Evolutionary conservation across 2,888 invertebrate species (phyloP).

Genomic region (Quadroppia sp.): DNA sequence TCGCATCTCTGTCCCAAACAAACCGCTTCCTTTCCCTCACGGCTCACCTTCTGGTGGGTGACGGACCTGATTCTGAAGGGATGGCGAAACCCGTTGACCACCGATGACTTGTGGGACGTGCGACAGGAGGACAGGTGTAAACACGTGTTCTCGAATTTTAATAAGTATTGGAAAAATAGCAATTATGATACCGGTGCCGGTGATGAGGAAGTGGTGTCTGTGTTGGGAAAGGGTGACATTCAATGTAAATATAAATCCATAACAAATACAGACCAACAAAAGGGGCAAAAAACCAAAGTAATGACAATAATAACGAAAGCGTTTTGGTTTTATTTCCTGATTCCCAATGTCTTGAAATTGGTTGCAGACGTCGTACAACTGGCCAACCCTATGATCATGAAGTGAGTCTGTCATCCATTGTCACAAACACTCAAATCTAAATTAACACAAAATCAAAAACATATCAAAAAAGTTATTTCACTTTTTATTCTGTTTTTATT

Average conservation of each 20-base stretch:
- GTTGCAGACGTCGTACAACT: constrained; percentile 54
- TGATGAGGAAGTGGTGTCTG: constrained; percentile 49
- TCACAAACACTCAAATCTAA: neutral
- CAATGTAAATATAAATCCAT: neutral
- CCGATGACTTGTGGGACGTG: constrained; percentile 3
- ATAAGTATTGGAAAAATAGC: constrained; percentile 46
- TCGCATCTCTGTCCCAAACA: constrained; percentile 50
- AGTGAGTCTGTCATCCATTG: constrained; percentile 41
- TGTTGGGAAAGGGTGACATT: neutral
- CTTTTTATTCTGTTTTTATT: too few species aligned
- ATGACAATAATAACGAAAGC: constrained; percentile 41
- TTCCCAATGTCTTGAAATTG: constrained; percentile 52
- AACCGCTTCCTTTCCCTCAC: constrained; percentile 52
- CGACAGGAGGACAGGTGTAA: neutral
- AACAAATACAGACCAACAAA: neutral
- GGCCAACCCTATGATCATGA: constrained; percentile 53
- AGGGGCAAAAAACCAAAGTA: constrained; percentile 1
- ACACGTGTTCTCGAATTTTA: neutral
- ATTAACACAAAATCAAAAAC: too few species aligned
- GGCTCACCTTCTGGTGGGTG: constrained; percentile 55
- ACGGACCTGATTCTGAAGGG: constrained; percentile 49
- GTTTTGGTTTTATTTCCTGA: constrained; percentile 48
- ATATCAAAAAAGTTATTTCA: too few species aligned
- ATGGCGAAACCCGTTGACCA: neutral
- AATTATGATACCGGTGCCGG: constrained; percentile 68